phyloP scores from a whole-genome alignment of 2,797 vertebrate genomes.

The Mormyrus hasselquistii region DNA sequence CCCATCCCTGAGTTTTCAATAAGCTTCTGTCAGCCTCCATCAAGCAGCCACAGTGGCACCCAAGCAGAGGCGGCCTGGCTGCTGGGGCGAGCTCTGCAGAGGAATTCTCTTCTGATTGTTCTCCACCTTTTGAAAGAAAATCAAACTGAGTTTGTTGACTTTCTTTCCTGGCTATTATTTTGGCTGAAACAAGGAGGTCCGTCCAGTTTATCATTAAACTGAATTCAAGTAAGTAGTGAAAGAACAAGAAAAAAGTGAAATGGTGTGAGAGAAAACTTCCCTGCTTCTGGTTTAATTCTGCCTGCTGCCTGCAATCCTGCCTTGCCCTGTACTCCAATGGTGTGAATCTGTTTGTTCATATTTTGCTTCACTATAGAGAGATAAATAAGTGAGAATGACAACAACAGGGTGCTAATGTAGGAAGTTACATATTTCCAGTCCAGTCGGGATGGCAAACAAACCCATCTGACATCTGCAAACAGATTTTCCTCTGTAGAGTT shows the following conservation, averaged over 20 bases:
- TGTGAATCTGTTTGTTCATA: neutral
- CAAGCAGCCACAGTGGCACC: conserved; percentile 55
- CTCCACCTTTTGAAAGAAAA: conserved; percentile 70
- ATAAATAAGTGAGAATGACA: neutral
- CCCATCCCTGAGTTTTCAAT: conserved; percentile 68
- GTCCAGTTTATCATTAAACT: conserved; percentile 72
- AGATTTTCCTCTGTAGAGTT: neutral
- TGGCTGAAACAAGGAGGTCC: conserved; percentile 58
- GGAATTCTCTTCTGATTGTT: conserved; percentile 68
- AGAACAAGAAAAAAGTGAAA: neutral
- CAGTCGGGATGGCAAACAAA: neutral
- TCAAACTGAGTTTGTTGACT: conserved; percentile 74
- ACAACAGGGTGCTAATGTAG: neutral
- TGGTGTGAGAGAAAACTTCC: neutral
- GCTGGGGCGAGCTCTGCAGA: conserved; percentile 46
- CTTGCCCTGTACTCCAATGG: neutral
- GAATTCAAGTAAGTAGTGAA: conserved; percentile 31
- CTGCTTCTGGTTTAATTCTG: neutral
- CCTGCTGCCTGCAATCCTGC: neutral
- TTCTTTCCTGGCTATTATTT: conserved; percentile 61
- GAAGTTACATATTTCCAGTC: neutral
- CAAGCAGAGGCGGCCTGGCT: conserved; percentile 34
- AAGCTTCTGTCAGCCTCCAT: conserved; percentile 71
- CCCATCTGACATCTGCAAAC: neutral
- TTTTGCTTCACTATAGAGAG: neutral